Evolutionary conservation across 2,113 vertebrate species (phyloP).

Genomic region (Xiphophorus maculatus): DNA sequence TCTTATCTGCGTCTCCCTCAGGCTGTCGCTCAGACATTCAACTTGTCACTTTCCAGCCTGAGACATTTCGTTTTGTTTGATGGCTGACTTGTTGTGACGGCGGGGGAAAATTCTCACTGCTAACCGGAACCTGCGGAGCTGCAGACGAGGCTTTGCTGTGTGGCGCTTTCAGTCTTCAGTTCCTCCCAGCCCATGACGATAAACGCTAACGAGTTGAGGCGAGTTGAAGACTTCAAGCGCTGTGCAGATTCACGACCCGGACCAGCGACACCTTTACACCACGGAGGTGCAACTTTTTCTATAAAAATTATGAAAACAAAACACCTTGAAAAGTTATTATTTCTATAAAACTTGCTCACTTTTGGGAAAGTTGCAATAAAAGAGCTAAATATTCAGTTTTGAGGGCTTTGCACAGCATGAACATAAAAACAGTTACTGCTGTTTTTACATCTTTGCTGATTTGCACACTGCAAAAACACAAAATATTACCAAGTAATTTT

Average conservation of each 20-base stretch:
- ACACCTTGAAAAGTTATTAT: not conserved
- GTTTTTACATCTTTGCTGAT: not conserved
- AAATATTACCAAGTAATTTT: too few relatives aligned
- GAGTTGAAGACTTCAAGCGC: slow-evolving; percentile 86
- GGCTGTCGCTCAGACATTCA: slow-evolving; percentile 9
- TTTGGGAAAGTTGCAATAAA: not conserved
- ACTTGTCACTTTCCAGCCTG: slow-evolving; percentile 31
- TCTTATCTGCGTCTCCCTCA: slow-evolving; percentile 32
- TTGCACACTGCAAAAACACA: not conserved
- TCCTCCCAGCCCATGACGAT: slow-evolving; percentile 84
- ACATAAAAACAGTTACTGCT: not conserved
- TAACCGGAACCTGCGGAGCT: slow-evolving; percentile 15
- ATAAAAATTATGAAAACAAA: not conserved
- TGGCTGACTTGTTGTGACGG: slow-evolving; percentile 20
- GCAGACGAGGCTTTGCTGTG: slow-evolving; percentile 62
- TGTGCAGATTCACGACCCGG: slow-evolving; percentile 74
- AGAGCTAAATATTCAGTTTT: too few relatives aligned
- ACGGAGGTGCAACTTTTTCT: not conserved
- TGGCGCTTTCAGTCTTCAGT: slow-evolving; percentile 86
- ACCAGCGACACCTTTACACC: slow-evolving; percentile 1
- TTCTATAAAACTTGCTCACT: not conserved
- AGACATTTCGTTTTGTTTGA: slow-evolving; percentile 54
- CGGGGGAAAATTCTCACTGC: not conserved
- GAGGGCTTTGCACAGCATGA: too few relatives aligned
- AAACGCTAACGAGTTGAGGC: slow-evolving; percentile 81